Evolutionary conservation across 1,140 invertebrate genomes (phyloP), one percentile per base, ranked within the genome.

Genomic region (Drosophila mojavensis): DNA sequence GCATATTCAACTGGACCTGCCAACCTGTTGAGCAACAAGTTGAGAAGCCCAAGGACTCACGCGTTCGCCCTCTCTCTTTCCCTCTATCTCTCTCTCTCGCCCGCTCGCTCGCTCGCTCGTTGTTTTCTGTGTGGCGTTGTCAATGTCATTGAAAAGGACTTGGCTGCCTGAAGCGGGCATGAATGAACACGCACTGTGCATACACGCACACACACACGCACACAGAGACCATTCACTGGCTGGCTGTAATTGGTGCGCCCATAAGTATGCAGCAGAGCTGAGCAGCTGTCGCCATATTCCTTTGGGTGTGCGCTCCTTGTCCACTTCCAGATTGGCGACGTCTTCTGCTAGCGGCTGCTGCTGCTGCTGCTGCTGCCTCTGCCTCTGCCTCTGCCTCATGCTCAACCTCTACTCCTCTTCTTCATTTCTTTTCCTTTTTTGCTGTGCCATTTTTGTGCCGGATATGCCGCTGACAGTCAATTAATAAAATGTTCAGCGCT

Each of bases 91-190:
- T 30, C 11, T 47, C 26, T 20, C 1, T 9, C n/a, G n/a, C n/a
- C n/a, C 20, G 20, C 15, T 48, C 26, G 15, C n/a, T 15, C 7
- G n/a, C 17, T 9, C n/a, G 50, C 33, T 47, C 55, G 43, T 45
- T 36, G 17, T 17, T 17, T 17, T 17, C 17, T 17, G 45, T 47
- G 43, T 70, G 78, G 54, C 78, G 64, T 62, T 81, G 79, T 74
- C 74, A 81, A 74, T 81, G 79, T 74, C 79, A 81, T 81, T 81
- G 79, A 81, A 81, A 81, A 54, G 74, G 63, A 73, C 79, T 77
- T 77, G 69, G 74, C 56, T 75, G 67, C 41, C 45, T 30, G 39
- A 77, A 41, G 61, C 73, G 75, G 43, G 64, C 74, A 77, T 77
- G 75, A 77, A 77, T 70, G 65, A 54, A 51, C 53, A 48, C 61